Base-by-base conservation (phyloP, 2,888 invertebrate species). In the Epiblema foenella region DNA sequence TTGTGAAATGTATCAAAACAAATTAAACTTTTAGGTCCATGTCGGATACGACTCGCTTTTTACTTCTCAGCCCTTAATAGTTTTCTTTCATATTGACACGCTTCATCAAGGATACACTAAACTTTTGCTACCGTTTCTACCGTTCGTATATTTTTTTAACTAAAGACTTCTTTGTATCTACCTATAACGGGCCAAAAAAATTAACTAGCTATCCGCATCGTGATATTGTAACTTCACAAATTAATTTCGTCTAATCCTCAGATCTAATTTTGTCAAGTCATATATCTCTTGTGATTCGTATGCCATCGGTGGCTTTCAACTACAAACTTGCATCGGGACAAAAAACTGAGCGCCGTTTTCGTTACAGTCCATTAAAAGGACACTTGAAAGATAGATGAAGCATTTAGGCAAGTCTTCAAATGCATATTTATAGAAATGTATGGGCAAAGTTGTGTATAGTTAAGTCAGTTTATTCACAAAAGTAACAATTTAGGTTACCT, bases 51-150 rank as follows among this genome's bases (percentile, higher is more conserved):
- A 75, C 77, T 79, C 78, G 77, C 82, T 83, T 81, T 72, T 72
- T 79, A 79, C 78, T 82, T 83, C 86, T 83, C 77, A 68, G 78
- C 84, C 82, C 83, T 82, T 86, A 89, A 90, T 87, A 85, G 89
- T 83, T 87, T 90, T 89, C 88, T 89, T 89, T 88, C 85, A 87
- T 85, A 85, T 79, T 84, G 90, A 85, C 81, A 91, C 87, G 90
- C 82, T 83, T 83, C 83, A 85, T 87, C 82, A 81, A 73, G 77
- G 83, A 89, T 86, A 89, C 89, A 89, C 83, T 78, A 85, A 84
- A 85, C 85, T 84, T 85, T 85, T 85, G 93, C 93, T 93, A 93
- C 93, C 88, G 93, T 89, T 89, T 84, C 83, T 82, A 80, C 75
- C 79, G 80, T 80, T 84, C 82, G 77, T 83, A 70, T 77, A 75